Conservation (phyloP, 2,113 vertebrate species). For the Phycodurus eques region DNA sequence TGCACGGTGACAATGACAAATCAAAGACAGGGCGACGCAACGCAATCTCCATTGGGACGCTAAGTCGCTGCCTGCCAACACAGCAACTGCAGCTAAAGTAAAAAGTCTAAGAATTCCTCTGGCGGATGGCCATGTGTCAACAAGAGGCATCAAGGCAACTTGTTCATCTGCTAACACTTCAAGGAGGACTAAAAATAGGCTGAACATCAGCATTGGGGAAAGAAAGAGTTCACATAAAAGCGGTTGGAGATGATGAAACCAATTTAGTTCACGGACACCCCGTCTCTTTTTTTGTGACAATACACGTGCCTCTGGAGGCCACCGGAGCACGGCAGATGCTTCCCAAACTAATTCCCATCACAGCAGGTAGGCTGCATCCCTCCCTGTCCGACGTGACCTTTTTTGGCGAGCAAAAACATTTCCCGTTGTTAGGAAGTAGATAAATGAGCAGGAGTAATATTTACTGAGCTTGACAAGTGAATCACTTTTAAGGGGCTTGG, state of each 20-base stretch:
- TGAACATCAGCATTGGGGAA: constrained; percentile 5
- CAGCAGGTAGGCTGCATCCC: constrained; percentile 31
- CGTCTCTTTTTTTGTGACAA: constrained; percentile 2
- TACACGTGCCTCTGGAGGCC: constrained; percentile 25
- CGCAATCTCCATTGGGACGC: constrained; percentile 23
- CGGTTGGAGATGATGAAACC: constrained; percentile 6
- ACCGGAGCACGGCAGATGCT: constrained; percentile 25
- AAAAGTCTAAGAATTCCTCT: constrained; percentile 35
- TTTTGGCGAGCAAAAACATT: constrained; percentile 13
- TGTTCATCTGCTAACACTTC: constrained; percentile 25
- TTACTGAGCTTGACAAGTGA: constrained; percentile 48
- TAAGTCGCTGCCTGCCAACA: constrained; percentile 36
- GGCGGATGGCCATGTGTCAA: constrained; percentile 36
- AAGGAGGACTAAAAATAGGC: constrained; percentile 24
- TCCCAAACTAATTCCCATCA: constrained; percentile 38
- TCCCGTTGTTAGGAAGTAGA: constrained; percentile 20
- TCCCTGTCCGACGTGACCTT: constrained; percentile 41
- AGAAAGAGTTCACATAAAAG: constrained; percentile 9
- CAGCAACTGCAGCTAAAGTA: constrained; percentile 26
- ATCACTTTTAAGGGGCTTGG: constrained; percentile 46
- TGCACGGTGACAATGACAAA: constrained; percentile 43
- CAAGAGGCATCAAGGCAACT: constrained; percentile 25
- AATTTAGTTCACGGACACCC: constrained; percentile 5
- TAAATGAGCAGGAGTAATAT: constrained; percentile 23
- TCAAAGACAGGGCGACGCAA: constrained; percentile 45